Percentiles rank a stretch among this genome's conserved stretches.
Conservation (phyloP, 2,113 vertebrate genomes). For the Lynx canadensis region DNA sequence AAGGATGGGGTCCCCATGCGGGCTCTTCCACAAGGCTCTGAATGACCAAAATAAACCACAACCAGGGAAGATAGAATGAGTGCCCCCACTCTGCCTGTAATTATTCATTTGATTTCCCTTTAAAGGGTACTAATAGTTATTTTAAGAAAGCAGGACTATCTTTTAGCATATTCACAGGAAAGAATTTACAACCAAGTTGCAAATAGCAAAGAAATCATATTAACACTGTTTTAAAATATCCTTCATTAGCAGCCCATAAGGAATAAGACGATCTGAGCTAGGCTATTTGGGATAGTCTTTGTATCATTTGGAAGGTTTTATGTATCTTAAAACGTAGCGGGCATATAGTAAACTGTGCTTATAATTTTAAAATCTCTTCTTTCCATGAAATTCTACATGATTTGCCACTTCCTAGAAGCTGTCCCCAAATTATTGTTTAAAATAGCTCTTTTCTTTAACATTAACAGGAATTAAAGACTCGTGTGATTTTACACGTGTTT, state of each 20-base stretch:
- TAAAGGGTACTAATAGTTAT: not conserved
- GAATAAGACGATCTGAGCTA: not conserved
- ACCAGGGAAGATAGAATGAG: not conserved
- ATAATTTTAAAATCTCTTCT: conserved; percentile 1
- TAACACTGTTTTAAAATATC: not conserved
- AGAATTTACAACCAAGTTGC: not conserved
- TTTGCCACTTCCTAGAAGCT: not conserved
- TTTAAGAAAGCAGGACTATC: not conserved
- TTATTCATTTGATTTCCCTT: not conserved
- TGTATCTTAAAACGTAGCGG: not conserved
- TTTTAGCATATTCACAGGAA: not conserved
- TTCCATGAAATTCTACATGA: not conserved
- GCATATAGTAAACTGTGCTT: not conserved
- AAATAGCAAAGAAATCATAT: not conserved
- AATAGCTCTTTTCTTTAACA: conserved; percentile 20
- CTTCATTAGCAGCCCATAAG: not conserved
- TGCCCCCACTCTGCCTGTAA: not conserved
- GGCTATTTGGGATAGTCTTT: not conserved
- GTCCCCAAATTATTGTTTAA: conserved; percentile 5
- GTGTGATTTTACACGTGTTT: not conserved
- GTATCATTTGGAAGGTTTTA: not conserved
- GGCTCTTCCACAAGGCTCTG: not conserved
- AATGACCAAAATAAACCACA: not conserved
- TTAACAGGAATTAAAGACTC: not conserved
- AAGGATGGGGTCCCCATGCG: not conserved